Base-by-base conservation (phyloP, 2,888 invertebrate genomes). In the Eupithecia vulgata region DNA sequence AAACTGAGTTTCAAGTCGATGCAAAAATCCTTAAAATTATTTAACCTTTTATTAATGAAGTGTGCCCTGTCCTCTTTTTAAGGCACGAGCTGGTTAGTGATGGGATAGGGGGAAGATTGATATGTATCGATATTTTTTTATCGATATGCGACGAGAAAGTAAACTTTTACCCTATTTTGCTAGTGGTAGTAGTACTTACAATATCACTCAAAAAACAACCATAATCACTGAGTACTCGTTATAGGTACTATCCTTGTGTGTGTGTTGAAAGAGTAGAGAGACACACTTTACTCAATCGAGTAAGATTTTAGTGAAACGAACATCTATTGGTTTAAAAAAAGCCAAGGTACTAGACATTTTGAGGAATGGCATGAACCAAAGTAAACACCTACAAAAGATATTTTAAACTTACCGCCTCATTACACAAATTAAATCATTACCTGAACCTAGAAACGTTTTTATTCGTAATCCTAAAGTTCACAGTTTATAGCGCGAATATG, bases 1-100 rank as follows among this genome's bases (percentile, higher is more conserved):
- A 88, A 78, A 84, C 85, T 81, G 66, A 74, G 77, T 66, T 64
- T 69, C 52, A 67, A 79, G 82, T 37, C 67, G 82, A 79, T 78
- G 85, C 82, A 82, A 89, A 90, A 89, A 88, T 86, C 88, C 87
- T 87, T 84, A 82, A 83, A 84, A 86, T 87, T 90, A 91, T 91
- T 92, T 91, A 90, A 91, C 89, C 89, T 90, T 90, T 90, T 90
- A 87, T 88, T 91, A 91, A 89, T 91, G 90, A 92, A 91, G 92
- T 91, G 90, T 90, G 88, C 86, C 79, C 80, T 83, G 86, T 91
- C 87, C 84, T 91, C 88, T 89, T 91, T 90, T 92, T 91, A 88
- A 74, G 87, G 90, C 91, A 91, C 91, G 91, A 89, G 91, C 86
- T 84, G 71, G 21, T 40, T 85, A 90, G 90, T 85, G 90, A 81